Conservation (phyloP, 2,888 invertebrate species). For the Labia minor region DNA sequence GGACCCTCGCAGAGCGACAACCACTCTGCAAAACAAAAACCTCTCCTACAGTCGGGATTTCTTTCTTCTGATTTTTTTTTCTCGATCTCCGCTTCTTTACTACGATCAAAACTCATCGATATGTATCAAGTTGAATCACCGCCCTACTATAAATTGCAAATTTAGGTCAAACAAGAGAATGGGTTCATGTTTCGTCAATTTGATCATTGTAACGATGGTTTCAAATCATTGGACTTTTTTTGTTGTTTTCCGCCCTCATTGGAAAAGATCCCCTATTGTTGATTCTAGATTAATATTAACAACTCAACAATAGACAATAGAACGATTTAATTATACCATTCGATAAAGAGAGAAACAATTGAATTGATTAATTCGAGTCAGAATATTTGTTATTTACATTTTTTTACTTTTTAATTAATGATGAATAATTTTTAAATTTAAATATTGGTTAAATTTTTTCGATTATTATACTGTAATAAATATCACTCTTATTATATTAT, state of each 20-base stretch:
- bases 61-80: background rate
- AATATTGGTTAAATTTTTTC: too few species aligned
- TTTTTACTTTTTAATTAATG: background rate
- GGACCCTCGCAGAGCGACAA: background rate
- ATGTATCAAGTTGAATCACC: background rate
- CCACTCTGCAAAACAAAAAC: background rate
- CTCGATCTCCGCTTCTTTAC: background rate
- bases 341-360: background rate
- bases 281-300: background rate
- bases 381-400: background rate
- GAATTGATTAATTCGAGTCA: background rate
- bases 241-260: conserved; percentile 5
- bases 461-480: too few species aligned
- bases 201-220: background rate
- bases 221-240: background rate
- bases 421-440: background rate
- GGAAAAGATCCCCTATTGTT: background rate
- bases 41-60: background rate
- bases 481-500: too few species aligned
- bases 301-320: conserved; percentile 7
- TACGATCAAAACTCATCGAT: background rate
- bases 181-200: conserved; percentile 7
- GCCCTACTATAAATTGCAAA: conserved; percentile 4
- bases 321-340: conserved; percentile 2
- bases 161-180: conserved; percentile 7